Evolutionary conservation across 2,888 invertebrate species (phyloP).

Genomic region (Chloroclystis v-ata): DNA sequence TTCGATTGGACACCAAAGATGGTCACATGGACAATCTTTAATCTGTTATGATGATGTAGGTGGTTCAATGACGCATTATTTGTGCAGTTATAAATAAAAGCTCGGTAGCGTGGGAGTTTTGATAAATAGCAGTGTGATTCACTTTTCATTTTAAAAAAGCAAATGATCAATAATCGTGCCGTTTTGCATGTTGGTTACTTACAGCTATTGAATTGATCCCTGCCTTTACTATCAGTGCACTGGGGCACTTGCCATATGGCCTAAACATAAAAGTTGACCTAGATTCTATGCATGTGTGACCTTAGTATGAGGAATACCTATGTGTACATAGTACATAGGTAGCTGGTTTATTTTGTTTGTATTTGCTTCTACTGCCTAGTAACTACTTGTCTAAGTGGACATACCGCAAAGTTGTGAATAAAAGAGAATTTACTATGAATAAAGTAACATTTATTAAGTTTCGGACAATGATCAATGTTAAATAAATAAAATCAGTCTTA

Average conservation of each 20-base stretch:
- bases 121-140: neutral
- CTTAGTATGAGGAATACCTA: too few species aligned
- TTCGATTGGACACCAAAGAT: neutral
- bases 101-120: neutral
- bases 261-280: too few species aligned
- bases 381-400: too few species aligned
- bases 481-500: slow-evolving; percentile 31
- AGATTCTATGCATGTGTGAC: too few species aligned
- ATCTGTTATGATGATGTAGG: neutral
- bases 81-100: slow-evolving; percentile 2
- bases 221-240: too few species aligned
- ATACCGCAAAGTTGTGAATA: neutral
- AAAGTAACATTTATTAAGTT: slow-evolving; percentile 13
- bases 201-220: too few species aligned
- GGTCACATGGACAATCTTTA: neutral
- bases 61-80: neutral
- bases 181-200: too few species aligned
- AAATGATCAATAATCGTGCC: neutral
- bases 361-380: too few species aligned
- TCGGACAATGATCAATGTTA: slow-evolving; percentile 25
- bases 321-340: too few species aligned
- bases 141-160: neutral
- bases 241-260: too few species aligned
- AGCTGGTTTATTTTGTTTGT: too few species aligned
- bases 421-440: too few species aligned